Percentiles rank a stretch among this genome's conserved stretches.
Evolutionary conservation across 2,888 invertebrate species (phyloP).

Genomic region (Theodoxus fluviatilis): DNA sequence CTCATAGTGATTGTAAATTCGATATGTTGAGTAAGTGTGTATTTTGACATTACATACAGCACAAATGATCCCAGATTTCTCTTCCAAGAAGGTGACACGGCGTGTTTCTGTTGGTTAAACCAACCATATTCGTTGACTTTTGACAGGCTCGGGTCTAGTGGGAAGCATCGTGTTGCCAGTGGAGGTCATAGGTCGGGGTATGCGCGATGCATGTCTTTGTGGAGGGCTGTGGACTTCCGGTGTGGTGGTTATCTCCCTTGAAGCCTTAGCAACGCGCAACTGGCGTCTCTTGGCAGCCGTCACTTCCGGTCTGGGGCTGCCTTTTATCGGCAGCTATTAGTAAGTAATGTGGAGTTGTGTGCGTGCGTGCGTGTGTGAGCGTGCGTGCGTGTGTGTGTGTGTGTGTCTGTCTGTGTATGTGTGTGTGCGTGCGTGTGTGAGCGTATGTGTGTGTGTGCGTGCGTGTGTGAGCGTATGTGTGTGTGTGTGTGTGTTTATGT

Average conservation of each 20-base stretch:
- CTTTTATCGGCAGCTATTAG: conserved; percentile 46
- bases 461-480: too few relatives aligned
- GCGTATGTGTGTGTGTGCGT: too few relatives aligned
- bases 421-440: conserved; percentile 4
- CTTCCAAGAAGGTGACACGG: neutral
- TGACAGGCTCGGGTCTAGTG: conserved; percentile 44
- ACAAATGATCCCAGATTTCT: neutral
- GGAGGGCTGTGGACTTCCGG: conserved; percentile 49
- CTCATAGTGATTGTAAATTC: neutral
- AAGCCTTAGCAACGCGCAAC: conserved; percentile 40
- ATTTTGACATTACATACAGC: neutral
- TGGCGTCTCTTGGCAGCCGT: conserved; percentile 42
- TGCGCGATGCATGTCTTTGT: conserved; percentile 51
- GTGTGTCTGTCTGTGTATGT: conserved; percentile 15
- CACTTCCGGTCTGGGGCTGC: conserved; percentile 32
- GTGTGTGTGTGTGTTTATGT: neutral
- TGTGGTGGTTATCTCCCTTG: conserved; percentile 43
- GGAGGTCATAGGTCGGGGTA: conserved; percentile 48
- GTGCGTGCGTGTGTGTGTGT: conserved; percentile 4
- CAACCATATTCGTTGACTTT: too few relatives aligned
- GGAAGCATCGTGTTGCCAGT: conserved; percentile 46
- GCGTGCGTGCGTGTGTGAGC: neutral
- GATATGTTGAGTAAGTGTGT: neutral
- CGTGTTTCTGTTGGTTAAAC: too few relatives aligned
- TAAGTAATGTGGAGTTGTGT: conserved; percentile 31